Conservation (phyloP, 2,888 invertebrate genomes). For the Lysandra coridon region DNA sequence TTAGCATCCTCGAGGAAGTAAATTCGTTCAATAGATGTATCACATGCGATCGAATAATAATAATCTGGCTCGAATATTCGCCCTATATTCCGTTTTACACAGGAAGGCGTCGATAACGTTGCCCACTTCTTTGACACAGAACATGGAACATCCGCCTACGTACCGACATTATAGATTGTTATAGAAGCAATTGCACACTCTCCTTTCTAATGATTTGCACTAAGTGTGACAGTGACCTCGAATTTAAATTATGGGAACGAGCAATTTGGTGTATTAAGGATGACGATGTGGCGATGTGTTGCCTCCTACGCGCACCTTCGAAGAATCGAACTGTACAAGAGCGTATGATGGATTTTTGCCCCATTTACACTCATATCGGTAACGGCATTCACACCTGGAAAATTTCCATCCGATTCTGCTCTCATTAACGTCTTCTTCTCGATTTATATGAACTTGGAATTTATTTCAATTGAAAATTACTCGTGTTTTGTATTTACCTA, state of each 20-base stretch:
- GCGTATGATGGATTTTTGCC: conserved; percentile 63
- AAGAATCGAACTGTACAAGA: conserved; percentile 68
- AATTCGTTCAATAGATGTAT: not conserved
- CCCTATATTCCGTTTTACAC: not conserved
- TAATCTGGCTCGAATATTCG: not conserved
- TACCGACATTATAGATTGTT: conserved; percentile 55
- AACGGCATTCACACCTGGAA: conserved; percentile 42
- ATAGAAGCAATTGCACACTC: conserved; percentile 67
- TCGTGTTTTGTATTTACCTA: not conserved
- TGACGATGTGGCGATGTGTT: conserved; percentile 59
- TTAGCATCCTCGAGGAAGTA: not conserved
- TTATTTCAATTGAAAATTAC: not conserved
- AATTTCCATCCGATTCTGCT: conserved; percentile 34
- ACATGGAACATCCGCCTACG: conserved; percentile 59
- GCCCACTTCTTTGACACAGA: conserved; percentile 22
- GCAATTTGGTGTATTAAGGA: conserved; percentile 74
- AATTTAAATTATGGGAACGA: conserved; percentile 77
- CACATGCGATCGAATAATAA: not conserved
- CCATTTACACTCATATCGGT: conserved; percentile 58
- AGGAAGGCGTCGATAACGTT: conserved; percentile 22
- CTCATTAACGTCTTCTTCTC: not conserved
- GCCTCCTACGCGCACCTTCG: conserved; percentile 73
- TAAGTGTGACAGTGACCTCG: conserved; percentile 76
- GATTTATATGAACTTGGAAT: not conserved
- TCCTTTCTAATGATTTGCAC: conserved; percentile 75